These are phyloP conservation scores for Enhydra lutris DNA, from an alignment of 2,113 vertebrate genomes.

Conservation along the genomic window DNA sequence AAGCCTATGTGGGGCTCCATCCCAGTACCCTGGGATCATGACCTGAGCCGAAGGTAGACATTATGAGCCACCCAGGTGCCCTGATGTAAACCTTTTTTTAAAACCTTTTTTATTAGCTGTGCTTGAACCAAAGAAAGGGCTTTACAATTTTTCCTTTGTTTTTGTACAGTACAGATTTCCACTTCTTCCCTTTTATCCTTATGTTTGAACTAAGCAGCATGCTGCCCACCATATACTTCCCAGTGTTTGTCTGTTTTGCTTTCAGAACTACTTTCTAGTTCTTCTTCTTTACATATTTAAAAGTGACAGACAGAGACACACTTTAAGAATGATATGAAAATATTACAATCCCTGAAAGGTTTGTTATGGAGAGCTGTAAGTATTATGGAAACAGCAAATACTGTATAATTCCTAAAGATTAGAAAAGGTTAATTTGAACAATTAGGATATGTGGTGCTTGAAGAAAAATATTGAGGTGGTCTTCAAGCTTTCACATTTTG, in stretches of 20 bases:
- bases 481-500: neutral
- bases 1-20: neutral
- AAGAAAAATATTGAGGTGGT: neutral
- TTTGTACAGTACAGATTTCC: neutral
- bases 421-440: neutral
- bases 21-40: neutral
- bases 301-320: neutral
- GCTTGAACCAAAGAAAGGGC: neutral
- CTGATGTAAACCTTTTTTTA: neutral
- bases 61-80: neutral
- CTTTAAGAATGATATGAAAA: neutral
- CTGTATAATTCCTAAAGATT: neutral
- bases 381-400: neutral
- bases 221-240: neutral
- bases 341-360: neutral
- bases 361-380: neutral
- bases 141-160: neutral
- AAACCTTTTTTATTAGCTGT: neutral
- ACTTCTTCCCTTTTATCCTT: neutral
- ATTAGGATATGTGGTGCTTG: neutral
- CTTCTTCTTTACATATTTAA: neutral
- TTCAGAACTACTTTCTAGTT: neutral
- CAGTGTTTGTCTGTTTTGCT: neutral
- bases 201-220: neutral
- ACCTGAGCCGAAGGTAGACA: neutral